A percentile compares a stretch with the other conserved stretches of the same genome.
Evolutionary conservation across 2,888 invertebrate genomes (phyloP).

Genomic region (Scotopteryx bipunctaria): DNA sequence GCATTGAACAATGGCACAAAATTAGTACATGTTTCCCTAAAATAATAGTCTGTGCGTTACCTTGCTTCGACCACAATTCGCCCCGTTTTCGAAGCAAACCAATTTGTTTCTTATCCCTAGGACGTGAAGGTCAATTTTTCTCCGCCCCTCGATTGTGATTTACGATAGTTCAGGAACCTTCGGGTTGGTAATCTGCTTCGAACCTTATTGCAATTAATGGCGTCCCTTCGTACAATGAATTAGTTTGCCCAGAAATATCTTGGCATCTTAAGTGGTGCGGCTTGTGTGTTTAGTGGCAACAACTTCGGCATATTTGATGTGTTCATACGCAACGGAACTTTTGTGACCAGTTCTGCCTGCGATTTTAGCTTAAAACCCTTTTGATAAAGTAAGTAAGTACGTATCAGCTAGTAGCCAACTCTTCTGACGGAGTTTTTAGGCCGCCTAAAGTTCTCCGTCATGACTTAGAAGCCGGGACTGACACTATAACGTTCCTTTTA

Average conservation of each 20-base stretch:
- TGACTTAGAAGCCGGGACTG: too few species aligned
- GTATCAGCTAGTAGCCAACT: too few species aligned
- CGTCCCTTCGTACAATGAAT: conserved; percentile 49
- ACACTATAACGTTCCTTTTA: too few species aligned
- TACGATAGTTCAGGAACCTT: conserved; percentile 63
- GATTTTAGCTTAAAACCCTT: neutral
- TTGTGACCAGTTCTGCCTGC: neutral
- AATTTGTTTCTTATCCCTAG: conserved; percentile 47
- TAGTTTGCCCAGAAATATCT: conserved; percentile 38
- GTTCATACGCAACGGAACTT: conserved; percentile 5
- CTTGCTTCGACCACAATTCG: conserved; percentile 60
- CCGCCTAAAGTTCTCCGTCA: too few species aligned
- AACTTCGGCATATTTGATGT: conserved; percentile 16
- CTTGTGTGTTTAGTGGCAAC: conserved; percentile 16
- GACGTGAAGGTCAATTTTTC: conserved; percentile 48
- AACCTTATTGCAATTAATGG: conserved; percentile 77
- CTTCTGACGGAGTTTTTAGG: too few species aligned
- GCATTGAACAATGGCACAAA: conserved; percentile 51
- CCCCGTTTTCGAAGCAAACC: conserved; percentile 47
- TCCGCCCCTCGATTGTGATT: conserved; percentile 50
- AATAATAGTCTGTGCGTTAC: conserved; percentile 61
- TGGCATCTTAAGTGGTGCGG: conserved; percentile 26
- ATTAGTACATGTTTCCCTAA: conserved; percentile 65
- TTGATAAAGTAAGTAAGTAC: neutral
- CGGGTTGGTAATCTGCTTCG: conserved; percentile 72